Base-by-base conservation (phyloP, 2,888 invertebrate genomes). In the Synergus japonicus region DNA sequence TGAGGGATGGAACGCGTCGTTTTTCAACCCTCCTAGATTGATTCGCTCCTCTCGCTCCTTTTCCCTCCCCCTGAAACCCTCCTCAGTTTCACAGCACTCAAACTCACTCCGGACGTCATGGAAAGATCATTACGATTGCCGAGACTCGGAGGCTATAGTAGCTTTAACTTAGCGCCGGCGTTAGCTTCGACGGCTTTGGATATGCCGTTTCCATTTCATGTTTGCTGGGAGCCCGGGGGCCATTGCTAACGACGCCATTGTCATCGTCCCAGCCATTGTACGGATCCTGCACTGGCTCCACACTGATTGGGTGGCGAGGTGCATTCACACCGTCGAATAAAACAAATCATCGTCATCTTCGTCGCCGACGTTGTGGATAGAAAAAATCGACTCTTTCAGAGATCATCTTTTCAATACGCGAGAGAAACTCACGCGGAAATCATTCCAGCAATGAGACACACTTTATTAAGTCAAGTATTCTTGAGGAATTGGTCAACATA, bases 221-320 rank as follows among this genome's bases (percentile, higher is more conserved):
- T 83, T 83, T 81, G 78, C 76, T 73, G 43, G 80, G 22, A 86
- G 89, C 90, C 90, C 87, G 88, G 49, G 86, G 88, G 90, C 88
- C 87, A 87, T 89, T 87, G 89, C 91, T 92, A 92, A 91, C 91
- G 92, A 92, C 90, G 91, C 89, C 91, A 92, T 91, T 92, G 91
- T 91, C 88, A 89, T 86, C 88, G 85, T 85, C 84, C 88, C 85
- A 85, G 87, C 90, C 87, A 91, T 91, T 91, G 90, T 91, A 88
- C 87, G 86, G 85, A 90, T 89, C 87, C 89, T 87, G 87, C 80
- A 78, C 78, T 79, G 81, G 76, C 81, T 78, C 77, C 81, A 82
- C 84, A 83, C 81, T 83, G 81, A 83, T 83, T 81, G 81, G 81
- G 64, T 77, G 79, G 78, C 80, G 80, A 78, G 78, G 46, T 65